Base-by-base conservation (phyloP, 2,113 vertebrate species). In the Desmodus rotundus region DNA sequence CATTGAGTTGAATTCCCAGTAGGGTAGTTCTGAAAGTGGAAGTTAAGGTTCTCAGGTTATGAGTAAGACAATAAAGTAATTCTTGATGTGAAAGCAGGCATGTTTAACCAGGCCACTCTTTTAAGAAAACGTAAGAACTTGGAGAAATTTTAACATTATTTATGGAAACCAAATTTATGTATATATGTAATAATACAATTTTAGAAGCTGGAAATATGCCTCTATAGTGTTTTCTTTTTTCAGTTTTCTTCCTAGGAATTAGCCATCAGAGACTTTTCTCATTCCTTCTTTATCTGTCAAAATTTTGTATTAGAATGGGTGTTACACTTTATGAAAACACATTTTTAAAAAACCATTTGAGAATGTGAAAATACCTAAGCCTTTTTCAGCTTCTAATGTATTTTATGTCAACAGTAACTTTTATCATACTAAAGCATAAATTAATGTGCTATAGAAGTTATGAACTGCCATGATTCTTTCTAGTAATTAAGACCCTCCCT, bases 381-480 rank as follows among this genome's bases (percentile, higher is more conserved):
- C 24, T 38, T 2, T 83, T 93, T 73, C 63, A 61, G n/a, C 31
- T 93, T 93, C 50, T 43, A 45, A 50, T 61, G 31, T 72, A 87
- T 77, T 92, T 93, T 93, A 92, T 61, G 86, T 93, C 56, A 73
- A 84, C 84, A 80, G 19, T 72, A 89, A 86, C 17, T 81, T 91
- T 92, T 76, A 45, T 89, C 65, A 78, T 67, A 28, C 41, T 81
- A 73, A 17, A 90, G 61, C 20, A 45, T 50, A 63, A 63, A 67
- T 58, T 54, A 91, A 63, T 33, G 4, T 73, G 58, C 76, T 93
- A 6, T 41, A 65, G 61, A 67, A 88, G 36, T 50, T 61, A 73
- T 83, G 70, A 70, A 47, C 19, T 54, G 36, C 43, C 4, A 28
- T 19, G 20, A 67, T 61, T 81, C 63, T 58, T 33, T 33, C 36